A percentile compares a stretch with the other conserved stretches of the same genome.
phyloP scores from a whole-genome alignment of 2,888 invertebrate species.

The Bembecia ichneumoniformis region DNA sequence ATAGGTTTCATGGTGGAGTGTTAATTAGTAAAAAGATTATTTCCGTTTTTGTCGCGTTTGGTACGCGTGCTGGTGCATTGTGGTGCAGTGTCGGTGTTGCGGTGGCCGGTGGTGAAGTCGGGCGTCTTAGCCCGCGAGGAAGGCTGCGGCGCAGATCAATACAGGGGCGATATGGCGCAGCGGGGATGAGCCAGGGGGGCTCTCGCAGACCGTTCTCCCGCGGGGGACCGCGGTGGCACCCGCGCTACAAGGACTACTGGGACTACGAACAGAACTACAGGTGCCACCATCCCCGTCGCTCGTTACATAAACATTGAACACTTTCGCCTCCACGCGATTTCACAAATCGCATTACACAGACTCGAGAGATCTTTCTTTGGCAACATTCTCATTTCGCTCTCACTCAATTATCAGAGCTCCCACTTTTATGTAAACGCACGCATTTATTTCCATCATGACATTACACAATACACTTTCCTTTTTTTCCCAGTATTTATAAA shows the following conservation, averaged over 20 bases:
- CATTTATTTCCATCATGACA: too few species aligned
- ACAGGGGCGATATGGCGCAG: conserved; percentile 46
- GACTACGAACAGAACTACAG: conserved; percentile 67
- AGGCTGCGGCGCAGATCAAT: conserved; percentile 49
- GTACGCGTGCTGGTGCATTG: conserved; percentile 34
- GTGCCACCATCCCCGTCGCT: conserved; percentile 16
- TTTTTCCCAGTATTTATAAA: too few species aligned
- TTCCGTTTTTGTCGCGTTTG: conserved; percentile 17
- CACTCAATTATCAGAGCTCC: too few species aligned
- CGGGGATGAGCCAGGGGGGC: conserved; percentile 62
- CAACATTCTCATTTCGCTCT: too few species aligned
- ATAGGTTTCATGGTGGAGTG: conserved; percentile 28
- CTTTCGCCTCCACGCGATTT: conserved; percentile 6
- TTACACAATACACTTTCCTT: too few species aligned
- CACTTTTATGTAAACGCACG: too few species aligned
- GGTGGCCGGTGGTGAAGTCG: conserved; percentile 17
- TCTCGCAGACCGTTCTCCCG: conserved; percentile 62
- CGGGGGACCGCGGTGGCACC: conserved; percentile 65
- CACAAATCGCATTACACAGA: neutral
- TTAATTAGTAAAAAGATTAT: conserved; percentile 17
- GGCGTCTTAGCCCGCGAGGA: conserved; percentile 25
- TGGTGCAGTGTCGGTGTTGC: conserved; percentile 16
- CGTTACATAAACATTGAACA: conserved; percentile 1
- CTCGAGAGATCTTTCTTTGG: too few species aligned
- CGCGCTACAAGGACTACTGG: conserved; percentile 68